Base-by-base conservation (phyloP, 1,140 invertebrate species). In the Ips nitidus region DNA sequence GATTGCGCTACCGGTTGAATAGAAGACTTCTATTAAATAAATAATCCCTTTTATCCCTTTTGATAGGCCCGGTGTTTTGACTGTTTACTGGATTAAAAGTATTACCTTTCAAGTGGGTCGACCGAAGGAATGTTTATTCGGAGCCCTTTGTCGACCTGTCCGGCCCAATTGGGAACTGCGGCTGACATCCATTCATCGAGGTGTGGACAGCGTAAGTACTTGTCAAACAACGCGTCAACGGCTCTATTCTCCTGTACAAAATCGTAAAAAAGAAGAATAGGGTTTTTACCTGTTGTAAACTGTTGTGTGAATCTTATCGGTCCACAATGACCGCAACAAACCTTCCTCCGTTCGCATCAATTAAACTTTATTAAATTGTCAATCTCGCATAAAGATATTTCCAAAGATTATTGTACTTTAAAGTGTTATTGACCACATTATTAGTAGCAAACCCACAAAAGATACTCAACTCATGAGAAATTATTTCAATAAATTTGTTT, bases 131-230 rank as follows among this genome's bases (percentile, higher is more conserved):
- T 71, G 69, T 71, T 71, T 71, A 71, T 66, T 62, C 69, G 3
- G 45, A 40, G 36, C 8, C 63, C 53, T 69, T 74, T 74, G 73
- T 74, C 56, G 56, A 61, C 53, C 62, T 70, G 73, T 72, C 73
- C 52, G 58, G 69, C 70, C 69, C 72, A 73, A 73, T 73, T 69
- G 57, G 64, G 53, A 55, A 47, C 64, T 69, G 63, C 66, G 56
- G 66, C 61, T 70, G 73, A 74, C 73, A 74, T 63, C 66, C 70
- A 74, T 74, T 74, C 70, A 70, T 45, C 66, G 67, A 74, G 73
- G 73, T 74, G 73, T 72, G 73, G 73, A 74, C 73, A 68, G 70
- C 60, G 52, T 63, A 67, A 74, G 73, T 72, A 74, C 73, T 66
- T 74, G 73, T 74, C 73, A 74, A 74, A 74, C 73, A 74, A 66